Percentiles rank a stretch among this genome's conserved stretches.
phyloP scores from a whole-genome alignment of 2,888 invertebrate species.

The Melanotus villosus region DNA sequence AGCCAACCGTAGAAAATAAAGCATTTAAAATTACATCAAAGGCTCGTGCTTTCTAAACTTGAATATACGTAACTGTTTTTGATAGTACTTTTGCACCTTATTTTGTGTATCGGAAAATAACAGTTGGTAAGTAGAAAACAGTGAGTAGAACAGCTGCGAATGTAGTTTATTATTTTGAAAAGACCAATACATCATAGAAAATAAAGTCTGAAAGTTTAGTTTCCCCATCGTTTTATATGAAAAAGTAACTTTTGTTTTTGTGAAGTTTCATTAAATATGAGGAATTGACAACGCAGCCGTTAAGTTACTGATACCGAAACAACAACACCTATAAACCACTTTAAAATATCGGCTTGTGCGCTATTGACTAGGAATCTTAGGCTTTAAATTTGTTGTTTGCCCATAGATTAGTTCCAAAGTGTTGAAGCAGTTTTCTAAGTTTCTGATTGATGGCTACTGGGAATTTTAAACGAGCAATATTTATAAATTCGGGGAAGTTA shows the following conservation, averaged over 20 bases:
- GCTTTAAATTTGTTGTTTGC: neutral
- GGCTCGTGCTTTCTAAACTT: constrained; percentile 9
- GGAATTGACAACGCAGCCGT: no score
- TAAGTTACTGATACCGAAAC: neutral
- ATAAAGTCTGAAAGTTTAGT: constrained; percentile 15
- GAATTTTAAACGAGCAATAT: constrained; percentile 37
- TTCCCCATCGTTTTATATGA: neutral
- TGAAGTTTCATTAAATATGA: no score
- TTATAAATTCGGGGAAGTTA: constrained; percentile 37
- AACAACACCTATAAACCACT: no score
- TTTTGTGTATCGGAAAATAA: constrained; percentile 20
- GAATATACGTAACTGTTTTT: constrained; percentile 7
- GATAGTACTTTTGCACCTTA: neutral
- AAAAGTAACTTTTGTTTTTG: neutral
- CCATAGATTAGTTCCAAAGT: neutral
- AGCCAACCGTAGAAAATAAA: constrained; percentile 23
- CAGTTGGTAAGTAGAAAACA: constrained; percentile 12
- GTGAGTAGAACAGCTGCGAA: constrained; percentile 21
- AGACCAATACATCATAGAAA: constrained; percentile 23
- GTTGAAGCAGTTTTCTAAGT: constrained; percentile 17
- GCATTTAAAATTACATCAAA: constrained; percentile 9
- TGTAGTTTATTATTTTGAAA: constrained; percentile 21
- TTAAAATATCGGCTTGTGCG: no score
- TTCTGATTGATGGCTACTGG: constrained; percentile 36
- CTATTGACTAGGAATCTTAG: no score